Conservation (phyloP, 2,113 vertebrate species). For the Girardinichthys multiradiatus region DNA sequence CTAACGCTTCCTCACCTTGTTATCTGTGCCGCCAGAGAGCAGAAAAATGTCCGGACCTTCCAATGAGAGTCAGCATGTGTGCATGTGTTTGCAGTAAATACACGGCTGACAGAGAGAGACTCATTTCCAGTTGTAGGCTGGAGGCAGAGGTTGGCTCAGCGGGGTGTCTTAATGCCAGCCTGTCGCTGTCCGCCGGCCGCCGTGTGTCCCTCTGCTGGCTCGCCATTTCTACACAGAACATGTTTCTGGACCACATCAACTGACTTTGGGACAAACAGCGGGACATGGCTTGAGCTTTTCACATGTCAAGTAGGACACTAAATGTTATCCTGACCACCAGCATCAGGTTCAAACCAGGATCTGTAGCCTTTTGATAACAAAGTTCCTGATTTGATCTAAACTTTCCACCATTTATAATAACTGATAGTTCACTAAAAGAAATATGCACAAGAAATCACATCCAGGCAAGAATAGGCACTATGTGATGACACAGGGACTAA, state of each 20-base stretch:
- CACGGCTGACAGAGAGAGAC: slow-evolving; percentile 52
- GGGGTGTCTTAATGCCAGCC: slow-evolving; percentile 74
- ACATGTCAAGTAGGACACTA: slow-evolving; percentile 43
- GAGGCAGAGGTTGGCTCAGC: slow-evolving; percentile 58
- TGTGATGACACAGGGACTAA: not conserved
- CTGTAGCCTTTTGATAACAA: not conserved
- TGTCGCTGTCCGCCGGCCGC: slow-evolving; percentile 43
- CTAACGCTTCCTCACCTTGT: slow-evolving; percentile 41
- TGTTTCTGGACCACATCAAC: slow-evolving; percentile 44
- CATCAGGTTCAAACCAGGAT: slow-evolving; percentile 10
- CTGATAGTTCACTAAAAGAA: not conserved
- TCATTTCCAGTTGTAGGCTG: slow-evolving; percentile 70
- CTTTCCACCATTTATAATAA: too few species aligned
- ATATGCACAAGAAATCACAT: too few species aligned
- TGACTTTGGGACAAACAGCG: slow-evolving; percentile 1
- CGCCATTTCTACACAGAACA: slow-evolving; percentile 56
- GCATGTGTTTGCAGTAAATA: slow-evolving; percentile 60
- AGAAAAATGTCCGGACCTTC: slow-evolving; percentile 15
- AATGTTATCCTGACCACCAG: slow-evolving; percentile 15
- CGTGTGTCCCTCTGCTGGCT: slow-evolving; percentile 36
- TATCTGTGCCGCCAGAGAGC: slow-evolving; percentile 43
- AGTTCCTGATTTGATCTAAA: not conserved
- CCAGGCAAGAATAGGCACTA: not conserved
- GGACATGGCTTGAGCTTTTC: slow-evolving; percentile 20
- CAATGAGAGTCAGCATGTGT: slow-evolving; percentile 28